phyloP scores from a whole-genome alignment of 1,140 invertebrate species.

The Drosophila ogumai region DNA sequence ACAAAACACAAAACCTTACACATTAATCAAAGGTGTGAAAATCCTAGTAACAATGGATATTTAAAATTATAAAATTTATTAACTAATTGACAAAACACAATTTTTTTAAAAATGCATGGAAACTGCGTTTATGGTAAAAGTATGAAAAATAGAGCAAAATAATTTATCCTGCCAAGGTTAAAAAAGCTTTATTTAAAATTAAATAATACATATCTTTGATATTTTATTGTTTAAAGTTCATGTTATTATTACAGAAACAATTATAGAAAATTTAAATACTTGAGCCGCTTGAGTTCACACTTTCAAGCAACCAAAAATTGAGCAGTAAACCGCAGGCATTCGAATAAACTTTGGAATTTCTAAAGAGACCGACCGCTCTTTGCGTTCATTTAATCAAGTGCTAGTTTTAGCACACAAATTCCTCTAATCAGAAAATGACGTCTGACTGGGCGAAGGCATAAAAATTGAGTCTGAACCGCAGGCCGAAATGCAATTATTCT shows the following conservation, averaged over 20 bases:
- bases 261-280: neutral
- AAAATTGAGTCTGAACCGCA: slow-evolving; percentile 25
- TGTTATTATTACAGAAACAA: neutral
- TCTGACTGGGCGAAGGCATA: neutral
- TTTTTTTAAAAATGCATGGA: no score
- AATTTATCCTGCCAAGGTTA: neutral
- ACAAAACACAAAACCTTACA: no score
- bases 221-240: neutral
- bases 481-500: slow-evolving; percentile 55
- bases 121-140: neutral
- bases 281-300: neutral
- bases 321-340: neutral
- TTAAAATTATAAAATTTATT: neutral
- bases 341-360: neutral
- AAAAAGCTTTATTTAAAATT: neutral
- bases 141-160: neutral
- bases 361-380: neutral
- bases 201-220: no score
- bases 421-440: slow-evolving; percentile 21
- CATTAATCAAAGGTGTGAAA: no score
- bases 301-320: neutral
- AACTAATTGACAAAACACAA: neutral
- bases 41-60: neutral
- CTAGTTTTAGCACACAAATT: slow-evolving; percentile 2
- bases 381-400: slow-evolving; percentile 11